Conservation (phyloP, 2,797 vertebrate genomes). For the Poecilia gillii region DNA sequence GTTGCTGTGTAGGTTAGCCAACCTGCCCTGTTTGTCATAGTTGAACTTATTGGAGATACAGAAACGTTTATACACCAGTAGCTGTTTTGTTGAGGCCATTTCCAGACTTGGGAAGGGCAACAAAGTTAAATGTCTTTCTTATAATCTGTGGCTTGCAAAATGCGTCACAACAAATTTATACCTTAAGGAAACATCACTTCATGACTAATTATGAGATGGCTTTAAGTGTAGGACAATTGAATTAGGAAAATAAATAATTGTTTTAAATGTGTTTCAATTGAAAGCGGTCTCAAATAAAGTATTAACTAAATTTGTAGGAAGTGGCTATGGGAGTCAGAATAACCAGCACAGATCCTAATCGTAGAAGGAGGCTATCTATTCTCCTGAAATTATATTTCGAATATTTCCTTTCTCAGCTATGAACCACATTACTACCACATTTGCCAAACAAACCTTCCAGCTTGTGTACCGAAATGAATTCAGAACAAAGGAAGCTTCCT, state of each 20-base stretch:
- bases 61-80: neutral
- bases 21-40: neutral
- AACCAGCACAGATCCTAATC: neutral
- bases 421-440: constrained; percentile 19
- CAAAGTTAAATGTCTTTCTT: neutral
- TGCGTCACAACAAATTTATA: neutral
- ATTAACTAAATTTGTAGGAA: neutral
- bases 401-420: neutral
- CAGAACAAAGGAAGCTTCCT: constrained; percentile 36
- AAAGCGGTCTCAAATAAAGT: neutral
- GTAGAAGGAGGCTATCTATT: neutral
- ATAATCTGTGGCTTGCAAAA: neutral
- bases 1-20: no score
- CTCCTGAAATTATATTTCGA: neutral
- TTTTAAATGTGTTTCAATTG: neutral
- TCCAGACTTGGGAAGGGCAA: neutral
- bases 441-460: constrained; percentile 17
- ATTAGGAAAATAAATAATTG: neutral
- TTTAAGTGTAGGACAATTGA: neutral
- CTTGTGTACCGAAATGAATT: constrained; percentile 27
- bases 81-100: neutral
- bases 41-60: neutral
- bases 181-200: neutral
- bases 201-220: neutral
- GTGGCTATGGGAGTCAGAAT: neutral